Evolutionary conservation across 2,888 invertebrate genomes (phyloP), one percentile per base, ranked within the genome.

Genomic region (Leptinotarsa juncta): DNA sequence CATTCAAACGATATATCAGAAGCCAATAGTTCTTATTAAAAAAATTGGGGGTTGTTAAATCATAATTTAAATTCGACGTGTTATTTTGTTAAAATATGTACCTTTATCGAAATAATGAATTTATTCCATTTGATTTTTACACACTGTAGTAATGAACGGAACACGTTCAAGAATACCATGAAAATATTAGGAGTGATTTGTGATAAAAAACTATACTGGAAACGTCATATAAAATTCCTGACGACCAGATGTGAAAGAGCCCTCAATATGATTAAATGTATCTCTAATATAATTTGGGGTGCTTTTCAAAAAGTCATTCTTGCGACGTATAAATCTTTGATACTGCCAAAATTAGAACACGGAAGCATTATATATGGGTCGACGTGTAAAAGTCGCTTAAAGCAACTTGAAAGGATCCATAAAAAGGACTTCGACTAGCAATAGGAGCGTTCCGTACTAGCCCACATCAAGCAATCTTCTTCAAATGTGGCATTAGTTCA

Each of bases 261-360:
- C 3, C 49, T 3, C 23, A 23, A 23, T 49, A 66, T 73, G 15
- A 55, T 69, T 1, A 73, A 65, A 66, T 32, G 51, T 55, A 15
- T 70, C 23, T 53, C 68, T 18, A 50, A 60, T 26, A 70, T 65
- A 48, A 66, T 65, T 50, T 74, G 74, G 74, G 74, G 74, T 26
- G 26, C 74, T 5, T 70, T 71, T 60, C 48, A 49, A 14, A 55
- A 60, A 23, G 20, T 50, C 15, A 57, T 70, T 7, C 51, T 73
- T 20, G 42, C 16, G n/a, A 51, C 55, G 5, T 70, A 70, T 50
- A 55, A 73, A 68, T 42, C 70, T 12, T 16, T 69, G 50, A 67
- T 72, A 12, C 32, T 69, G 4, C 53, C 69, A 50, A 65, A 53
- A 42, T 68, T 73, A 14, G 70, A 73, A 20, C 66, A 73, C 53